Evolutionary conservation across 2,797 vertebrate species (phyloP).

Genomic region (Hippocampus kuda): DNA sequence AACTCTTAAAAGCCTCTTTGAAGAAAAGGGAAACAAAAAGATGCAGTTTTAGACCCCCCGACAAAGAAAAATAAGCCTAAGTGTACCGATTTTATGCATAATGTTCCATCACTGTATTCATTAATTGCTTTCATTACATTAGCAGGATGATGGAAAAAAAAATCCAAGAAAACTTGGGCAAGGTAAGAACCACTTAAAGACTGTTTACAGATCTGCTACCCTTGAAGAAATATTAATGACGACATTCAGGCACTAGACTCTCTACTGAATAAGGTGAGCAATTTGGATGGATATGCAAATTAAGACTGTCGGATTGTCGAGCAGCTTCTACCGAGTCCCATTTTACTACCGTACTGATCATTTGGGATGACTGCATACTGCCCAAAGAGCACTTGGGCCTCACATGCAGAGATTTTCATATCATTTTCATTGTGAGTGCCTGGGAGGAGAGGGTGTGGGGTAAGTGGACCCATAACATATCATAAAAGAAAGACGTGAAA

Average conservation of each 20-base stretch:
- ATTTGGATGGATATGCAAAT: not conserved
- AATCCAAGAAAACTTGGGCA: not conserved
- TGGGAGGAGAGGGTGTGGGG: not conserved
- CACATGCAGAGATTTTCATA: constrained; percentile 18
- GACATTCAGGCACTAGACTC: not conserved
- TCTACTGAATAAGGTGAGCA: not conserved
- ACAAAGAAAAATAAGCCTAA: not conserved
- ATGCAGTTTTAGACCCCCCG: not conserved
- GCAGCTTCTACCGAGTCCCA: not conserved
- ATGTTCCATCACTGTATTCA: not conserved
- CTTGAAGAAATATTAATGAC: not conserved
- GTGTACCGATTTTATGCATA: not conserved
- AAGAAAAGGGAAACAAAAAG: not conserved
- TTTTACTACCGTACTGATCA: not conserved
- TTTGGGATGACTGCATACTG: not conserved
- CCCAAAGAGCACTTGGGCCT: constrained; percentile 3
- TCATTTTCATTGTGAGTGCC: not conserved
- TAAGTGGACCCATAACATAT: constrained; percentile 21
- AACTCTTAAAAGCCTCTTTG: constrained; percentile 12
- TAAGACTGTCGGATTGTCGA: not conserved
- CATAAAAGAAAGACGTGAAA: constrained; percentile 4
- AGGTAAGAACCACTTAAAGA: not conserved
- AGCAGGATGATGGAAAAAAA: not conserved
- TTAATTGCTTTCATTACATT: not conserved
- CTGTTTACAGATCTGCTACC: no score